Evolutionary conservation across 2,888 invertebrate genomes (phyloP), one percentile per base, ranked within the genome.

Genomic region (Diabrotica balteata): DNA sequence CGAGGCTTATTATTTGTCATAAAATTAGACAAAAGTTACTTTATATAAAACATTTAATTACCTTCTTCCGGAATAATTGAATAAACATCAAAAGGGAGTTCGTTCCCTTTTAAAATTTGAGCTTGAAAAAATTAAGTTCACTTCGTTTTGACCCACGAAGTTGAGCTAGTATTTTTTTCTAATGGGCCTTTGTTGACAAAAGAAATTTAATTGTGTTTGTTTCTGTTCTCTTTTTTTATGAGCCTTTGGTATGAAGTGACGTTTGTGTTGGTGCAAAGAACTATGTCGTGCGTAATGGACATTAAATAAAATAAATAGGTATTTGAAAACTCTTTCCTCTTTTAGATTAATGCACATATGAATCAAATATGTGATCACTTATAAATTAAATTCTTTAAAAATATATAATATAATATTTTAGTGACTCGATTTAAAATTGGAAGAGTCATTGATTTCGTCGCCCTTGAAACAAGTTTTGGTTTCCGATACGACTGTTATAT

Each of bases 41-140:
- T 72, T 65, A 73, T 63, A 73, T 72, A 59, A 68, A 72, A 73
- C 63, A 73, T 72, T 73, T 69, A 67, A 73, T 72, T 73, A 73
- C 58, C 66, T 69, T 67, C 73, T 72, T 70, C 67, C 59, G 68
- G 69, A 69, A 71, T 73, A 72, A 73, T 72, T 68, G 63, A 68
- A 73, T 71, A 59, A 73, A 72, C 67, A 67, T 73, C 71, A 73
- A 64, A 54, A 58, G 70, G 68, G 67, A 61, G 53, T 46, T 60
- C 51, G 67, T 66, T 53, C 69, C 11, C 63, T 58, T 68, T 68
- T 61, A 66, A 69, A 72, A 71, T 72, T 64, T 57, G 59, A 63
- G 63, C 59, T 57, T 52, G 65, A 63, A 73, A 73, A 70, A 73
- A 71, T 71, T 68, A 73, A 67, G 68, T 67, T 63, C 46, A 53